Evolutionary conservation across 1,140 invertebrate genomes (phyloP), one percentile per base, ranked within the genome.

Genomic region (Acromyrmex echinatior): DNA sequence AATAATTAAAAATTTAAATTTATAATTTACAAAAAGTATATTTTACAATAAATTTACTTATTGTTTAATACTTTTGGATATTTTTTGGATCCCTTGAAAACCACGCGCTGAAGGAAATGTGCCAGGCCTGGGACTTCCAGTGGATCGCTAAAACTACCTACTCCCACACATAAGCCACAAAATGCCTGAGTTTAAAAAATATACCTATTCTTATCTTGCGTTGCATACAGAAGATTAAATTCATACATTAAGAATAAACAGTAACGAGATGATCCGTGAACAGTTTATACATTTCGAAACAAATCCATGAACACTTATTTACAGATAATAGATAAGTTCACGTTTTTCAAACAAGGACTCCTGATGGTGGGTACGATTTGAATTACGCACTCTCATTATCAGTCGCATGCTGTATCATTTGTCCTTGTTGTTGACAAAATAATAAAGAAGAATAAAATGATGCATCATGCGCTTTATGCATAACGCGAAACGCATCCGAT

Each of bases 21-120:
- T 49, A n/a, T 0, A 39, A 58, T 63, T 56, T 49, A n/a, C 1
- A 56, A 31, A 28, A 66, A 63, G 62, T 49, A 3, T 16, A 81
- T 62, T 25, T 56, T 18, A 16, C 5, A 16, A 16, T 28, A 14
- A 14, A 39, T 21, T 25, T 25, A 25, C 25, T 25, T 25, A 25
- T 25, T 25, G 25, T 77, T 66, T 63, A 45, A 45, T 92, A 95
- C 95, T 89, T 97, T 96, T 6, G 98, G 97, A 95, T 97, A 99
- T 92, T 98, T 98, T 92, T 97, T 96, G 63, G 98, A 98, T 53
- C 98, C 98, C 97, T 99, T 98, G 92, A 99, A 99, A 6, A 99
- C 97, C 98, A 99, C 99, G 93, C 99, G 99, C 94, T 99, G 99
- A 68, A 99, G 96, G 95, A 99, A 99, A 95, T 99, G 99, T 1